Base-by-base conservation (phyloP, 2,113 vertebrate genomes). In the Perognathus longimembris region DNA sequence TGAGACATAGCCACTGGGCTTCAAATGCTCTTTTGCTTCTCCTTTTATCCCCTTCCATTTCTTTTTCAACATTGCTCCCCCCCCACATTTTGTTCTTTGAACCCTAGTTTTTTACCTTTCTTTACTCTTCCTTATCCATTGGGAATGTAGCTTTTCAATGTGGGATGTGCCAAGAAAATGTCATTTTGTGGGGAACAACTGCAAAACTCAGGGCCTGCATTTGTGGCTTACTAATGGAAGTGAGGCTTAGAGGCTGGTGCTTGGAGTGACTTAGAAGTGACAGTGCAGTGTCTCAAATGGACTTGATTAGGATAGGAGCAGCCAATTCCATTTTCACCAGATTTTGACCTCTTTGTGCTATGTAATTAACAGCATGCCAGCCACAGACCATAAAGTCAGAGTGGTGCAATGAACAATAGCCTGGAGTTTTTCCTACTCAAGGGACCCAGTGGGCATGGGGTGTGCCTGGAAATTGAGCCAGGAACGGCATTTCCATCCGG, bases 341-440 rank as follows among this genome's bases (percentile, higher is more conserved):
- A 74, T 66, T 69, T 70, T 90, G 88, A 90, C 93, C 85, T 94
- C 90, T 77, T 66, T 69, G 63, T 79, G 74, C 75, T 34, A 4
- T 81, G 84, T 93, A 93, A 87, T 93, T 87, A 92, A 89, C 91
- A 85, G 50, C 6, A 20, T n/a, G 76, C 69, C 86, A 87, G 93
- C 75, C 84, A 34, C 67, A 50, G 92, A 88, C 82, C 81, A 76
- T 81, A 77, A 79, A 69, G 61, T 18, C 28, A 84, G 76, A 54
- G 42, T 22, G 1, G 0, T 34, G 82, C 81, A 81, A 6, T 81
- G 94, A 91, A 28, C 75, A 71, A 36, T 82, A 26, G 71, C 71
- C 67, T 61, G 30, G 38, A 42, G 34, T 63, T 7, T 63, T 38
- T 77, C 38, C 82, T 70, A 32, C 21, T 85, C 36, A 2, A 24